Evolutionary conservation across 2,113 vertebrate species (phyloP).

Genomic region (Caranx melampygus): DNA sequence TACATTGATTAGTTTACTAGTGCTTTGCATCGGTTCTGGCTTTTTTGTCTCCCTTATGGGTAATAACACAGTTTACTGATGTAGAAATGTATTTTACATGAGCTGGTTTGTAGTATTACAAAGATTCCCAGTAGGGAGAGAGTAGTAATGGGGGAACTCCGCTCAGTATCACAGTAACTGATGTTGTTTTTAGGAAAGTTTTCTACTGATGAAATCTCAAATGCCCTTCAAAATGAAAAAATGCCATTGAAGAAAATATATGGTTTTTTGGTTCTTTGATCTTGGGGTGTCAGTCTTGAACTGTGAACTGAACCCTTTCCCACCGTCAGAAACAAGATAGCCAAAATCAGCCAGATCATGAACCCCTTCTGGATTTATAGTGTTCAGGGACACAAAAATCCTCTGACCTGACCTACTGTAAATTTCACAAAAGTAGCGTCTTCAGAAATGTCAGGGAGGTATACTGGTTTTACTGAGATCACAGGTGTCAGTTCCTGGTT

Average conservation of each 20-base stretch:
- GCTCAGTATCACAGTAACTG: conserved; percentile 16
- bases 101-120: conserved; percentile 66
- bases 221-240: conserved; percentile 26
- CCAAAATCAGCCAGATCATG: conserved; percentile 23
- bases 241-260: conserved; percentile 34
- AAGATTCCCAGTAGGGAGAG: conserved; percentile 41
- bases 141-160: conserved; percentile 6
- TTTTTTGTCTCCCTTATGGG: conserved; percentile 72
- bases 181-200: conserved; percentile 12
- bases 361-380: conserved; percentile 45
- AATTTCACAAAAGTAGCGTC: conserved; percentile 55
- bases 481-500: conserved; percentile 40
- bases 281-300: conserved; percentile 22
- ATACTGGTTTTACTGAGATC: conserved; percentile 40
- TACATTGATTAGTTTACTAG: conserved; percentile 78
- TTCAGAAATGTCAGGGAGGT: conserved; percentile 38
- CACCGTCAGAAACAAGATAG: conserved; percentile 34
- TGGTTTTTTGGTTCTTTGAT: conserved; percentile 48
- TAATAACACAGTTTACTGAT: conserved; percentile 77
- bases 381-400: conserved; percentile 19
- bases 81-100: conserved; percentile 81
- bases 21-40: conserved; percentile 66
- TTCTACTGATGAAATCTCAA: conserved; percentile 24
- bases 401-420: conserved; percentile 56
- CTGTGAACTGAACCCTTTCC: conserved; percentile 44